Evolutionary conservation across 2,888 invertebrate genomes (phyloP), one percentile per base, ranked within the genome.

Genomic region (Reticulitermes lucifugus): DNA sequence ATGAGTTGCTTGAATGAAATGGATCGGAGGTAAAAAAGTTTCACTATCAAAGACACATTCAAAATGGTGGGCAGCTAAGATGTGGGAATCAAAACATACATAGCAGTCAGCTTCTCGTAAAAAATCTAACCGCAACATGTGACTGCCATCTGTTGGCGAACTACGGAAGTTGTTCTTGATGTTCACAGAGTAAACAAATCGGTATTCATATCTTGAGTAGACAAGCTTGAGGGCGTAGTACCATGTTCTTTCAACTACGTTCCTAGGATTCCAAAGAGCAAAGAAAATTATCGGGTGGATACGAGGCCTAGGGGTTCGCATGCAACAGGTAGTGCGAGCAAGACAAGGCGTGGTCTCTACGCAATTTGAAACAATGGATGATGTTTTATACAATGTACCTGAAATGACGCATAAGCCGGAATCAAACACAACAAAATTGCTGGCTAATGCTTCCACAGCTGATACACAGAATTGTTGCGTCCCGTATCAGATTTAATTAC

Each of bases 271-370:
- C 81, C 70, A 70, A 21, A 22, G 29, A 81, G 81, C 41, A n/a
- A 70, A 43, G 43, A 43, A 81, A 81, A 81, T 81, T 81, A 41
- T 46, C 65, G 81, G 81, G 65, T 81, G 81, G 25, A 81, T 81
- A 46, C 70, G 81, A 65, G 22, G 43, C 81, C 70, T 43, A 81
- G 21, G 65, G 65, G 65, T 29, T 81, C 41, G 41, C 70, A 70
- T 65, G 81, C 81, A 81, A 81, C 81, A 81, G 81, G 81, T 81
- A 70, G 81, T 81, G n/a, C 21, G 70, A 41, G 29, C 35, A 35
- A 1, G 55, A 43, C 55, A 43, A 14, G 18, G 46, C 9, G 25
- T 5, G 12, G 43, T 43, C 70, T 25, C 81, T 65, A 70, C 81
- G 43, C 70, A 14, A 46, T 43, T 46, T 25, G 21, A 46, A 77